phyloP scores from a whole-genome alignment of 2,888 invertebrate species.

The Abscondita cerata region DNA sequence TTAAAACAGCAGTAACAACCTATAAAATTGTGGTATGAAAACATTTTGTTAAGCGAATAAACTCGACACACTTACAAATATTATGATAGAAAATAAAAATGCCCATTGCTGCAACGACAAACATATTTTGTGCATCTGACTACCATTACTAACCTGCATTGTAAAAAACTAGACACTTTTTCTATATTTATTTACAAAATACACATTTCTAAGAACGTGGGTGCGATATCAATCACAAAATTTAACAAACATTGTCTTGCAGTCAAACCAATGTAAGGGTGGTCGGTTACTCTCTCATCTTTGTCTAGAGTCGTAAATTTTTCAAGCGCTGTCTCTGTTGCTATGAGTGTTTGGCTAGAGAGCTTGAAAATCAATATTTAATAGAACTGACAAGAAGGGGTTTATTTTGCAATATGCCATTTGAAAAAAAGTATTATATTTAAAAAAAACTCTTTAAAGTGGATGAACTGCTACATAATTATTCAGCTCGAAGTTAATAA shows the following conservation, averaged over 20 bases:
- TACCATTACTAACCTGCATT: slow-evolving; percentile 27
- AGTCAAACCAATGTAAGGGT: slow-evolving; percentile 20
- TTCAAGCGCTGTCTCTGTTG: slow-evolving; percentile 5
- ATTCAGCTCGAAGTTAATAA: too few species aligned
- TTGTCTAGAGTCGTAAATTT: not conserved
- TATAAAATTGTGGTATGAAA: too few species aligned
- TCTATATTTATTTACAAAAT: not conserved
- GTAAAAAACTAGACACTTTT: not conserved
- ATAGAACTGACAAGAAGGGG: too few species aligned
- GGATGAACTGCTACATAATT: too few species aligned
- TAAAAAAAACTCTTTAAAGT: too few species aligned
- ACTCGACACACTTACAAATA: slow-evolving; percentile 45
- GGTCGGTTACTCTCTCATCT: slow-evolving; percentile 11
- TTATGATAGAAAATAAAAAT: slow-evolving; percentile 44
- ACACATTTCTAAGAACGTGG: too few species aligned
- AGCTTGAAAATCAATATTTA: slow-evolving; percentile 22
- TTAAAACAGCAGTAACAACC: slow-evolving; percentile 48
- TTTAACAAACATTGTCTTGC: slow-evolving; percentile 17
- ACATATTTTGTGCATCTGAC: slow-evolving; percentile 37
- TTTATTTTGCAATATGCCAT: too few species aligned
- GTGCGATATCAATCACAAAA: not conserved
- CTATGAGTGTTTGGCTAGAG: slow-evolving; percentile 1
- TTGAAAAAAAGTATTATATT: too few species aligned
- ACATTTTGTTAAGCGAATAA: not conserved
- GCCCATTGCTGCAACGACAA: slow-evolving; percentile 46